A percentile compares a stretch with the other conserved stretches of the same genome.
phyloP scores from a whole-genome alignment of 2,797 vertebrate genomes.

The Crax fasciolata region DNA sequence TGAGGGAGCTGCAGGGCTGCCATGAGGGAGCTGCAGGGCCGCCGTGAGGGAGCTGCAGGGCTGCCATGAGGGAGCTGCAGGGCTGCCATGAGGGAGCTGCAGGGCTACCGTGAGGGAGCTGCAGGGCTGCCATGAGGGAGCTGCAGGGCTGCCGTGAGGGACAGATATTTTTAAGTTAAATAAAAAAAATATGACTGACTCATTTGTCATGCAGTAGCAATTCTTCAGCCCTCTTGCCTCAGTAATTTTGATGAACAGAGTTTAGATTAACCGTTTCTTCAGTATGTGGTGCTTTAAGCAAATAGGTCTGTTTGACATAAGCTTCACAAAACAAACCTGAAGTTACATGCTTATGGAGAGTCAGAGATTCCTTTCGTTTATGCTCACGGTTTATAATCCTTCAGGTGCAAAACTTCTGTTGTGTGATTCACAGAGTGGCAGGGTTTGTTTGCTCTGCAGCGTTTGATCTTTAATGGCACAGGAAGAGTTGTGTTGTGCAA shows the following conservation, averaged over 20 bases:
- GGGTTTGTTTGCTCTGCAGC: neutral
- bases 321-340: neutral
- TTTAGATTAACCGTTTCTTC: neutral
- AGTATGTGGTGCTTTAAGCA: neutral
- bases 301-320: neutral
- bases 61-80: too few relatives aligned
- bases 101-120: too few relatives aligned
- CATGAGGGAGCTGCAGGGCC: too few relatives aligned
- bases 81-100: too few relatives aligned
- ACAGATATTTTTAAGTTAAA: neutral
- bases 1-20: too few relatives aligned
- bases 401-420: neutral
- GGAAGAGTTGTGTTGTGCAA: rapidly evolving
- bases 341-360: neutral
- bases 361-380: neutral
- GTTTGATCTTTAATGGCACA: neutral
- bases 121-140: too few relatives aligned
- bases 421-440: rapidly evolving
- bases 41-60: too few relatives aligned
- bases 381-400: neutral
- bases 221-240: neutral
- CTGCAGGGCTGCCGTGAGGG: too few relatives aligned
- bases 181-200: neutral
- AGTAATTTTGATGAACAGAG: neutral
- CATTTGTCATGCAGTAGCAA: neutral